These are phyloP conservation scores for Gila robusta DNA, from an alignment of 2,797 vertebrate species.

Conservation along the genomic window DNA sequence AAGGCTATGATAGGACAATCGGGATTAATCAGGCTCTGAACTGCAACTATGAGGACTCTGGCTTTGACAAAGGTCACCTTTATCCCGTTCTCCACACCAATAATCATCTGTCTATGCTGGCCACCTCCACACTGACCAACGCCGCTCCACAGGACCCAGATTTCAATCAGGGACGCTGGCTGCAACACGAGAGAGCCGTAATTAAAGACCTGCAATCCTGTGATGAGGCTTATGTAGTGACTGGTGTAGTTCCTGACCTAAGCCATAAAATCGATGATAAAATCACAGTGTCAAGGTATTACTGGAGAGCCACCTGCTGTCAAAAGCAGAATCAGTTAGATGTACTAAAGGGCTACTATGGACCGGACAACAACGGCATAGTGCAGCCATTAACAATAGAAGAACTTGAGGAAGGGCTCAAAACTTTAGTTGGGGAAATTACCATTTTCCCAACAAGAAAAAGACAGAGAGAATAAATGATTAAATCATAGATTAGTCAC, in stretches of 20 bases:
- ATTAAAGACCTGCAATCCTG: neutral
- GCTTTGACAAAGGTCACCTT: slow-evolving; percentile 61
- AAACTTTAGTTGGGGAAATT: neutral
- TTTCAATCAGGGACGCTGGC: slow-evolving; percentile 59
- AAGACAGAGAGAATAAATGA: neutral
- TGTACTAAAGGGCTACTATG: neutral
- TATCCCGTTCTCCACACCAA: slow-evolving; percentile 60
- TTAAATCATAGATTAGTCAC: too few relatives aligned
- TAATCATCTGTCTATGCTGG: slow-evolving; percentile 27
- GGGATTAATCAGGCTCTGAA: neutral
- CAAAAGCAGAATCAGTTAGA: neutral
- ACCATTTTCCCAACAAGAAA: neutral
- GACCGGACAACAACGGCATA: slow-evolving; percentile 33
- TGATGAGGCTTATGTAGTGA: slow-evolving; percentile 46
- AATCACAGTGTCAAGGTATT: slow-evolving; percentile 53
- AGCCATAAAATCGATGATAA: neutral
- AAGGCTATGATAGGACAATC: neutral
- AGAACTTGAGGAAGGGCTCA: neutral
- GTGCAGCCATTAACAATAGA: neutral
- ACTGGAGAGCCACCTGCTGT: slow-evolving; percentile 63
- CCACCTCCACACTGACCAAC: slow-evolving; percentile 66
- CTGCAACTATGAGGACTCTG: neutral
- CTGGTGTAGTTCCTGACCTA: slow-evolving; percentile 53
- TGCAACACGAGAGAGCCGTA: slow-evolving; percentile 29
- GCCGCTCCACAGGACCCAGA: slow-evolving; percentile 50